A percentile compares a stretch with the other conserved stretches of the same genome.
phyloP scores from a whole-genome alignment of 2,888 invertebrate genomes.

The Unio delphinus region DNA sequence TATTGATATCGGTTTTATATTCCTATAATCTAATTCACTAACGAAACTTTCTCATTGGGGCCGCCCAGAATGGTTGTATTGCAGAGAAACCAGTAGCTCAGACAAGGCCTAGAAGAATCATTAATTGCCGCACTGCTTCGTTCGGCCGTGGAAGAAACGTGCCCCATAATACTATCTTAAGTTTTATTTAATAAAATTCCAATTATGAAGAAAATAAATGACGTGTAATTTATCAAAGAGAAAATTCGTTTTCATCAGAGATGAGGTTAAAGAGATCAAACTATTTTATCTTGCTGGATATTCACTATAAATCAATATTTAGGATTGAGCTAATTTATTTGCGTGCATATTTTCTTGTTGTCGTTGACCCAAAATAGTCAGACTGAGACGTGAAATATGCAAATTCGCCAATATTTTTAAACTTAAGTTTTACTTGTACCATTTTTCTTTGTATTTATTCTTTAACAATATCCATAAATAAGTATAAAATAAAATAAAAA shows the following conservation, averaged over 20 bases:
- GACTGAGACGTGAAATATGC: no score
- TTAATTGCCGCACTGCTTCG: conserved; percentile 3
- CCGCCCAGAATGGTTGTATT: conserved; percentile 4
- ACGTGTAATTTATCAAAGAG: conserved; percentile 61
- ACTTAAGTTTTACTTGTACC: no score
- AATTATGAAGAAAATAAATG: conserved; percentile 55
- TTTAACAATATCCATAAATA: no score
- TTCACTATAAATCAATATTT: no score
- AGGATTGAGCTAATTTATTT: no score
- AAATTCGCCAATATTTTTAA: no score
- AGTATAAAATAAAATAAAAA: no score
- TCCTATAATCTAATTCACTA: conserved; percentile 44
- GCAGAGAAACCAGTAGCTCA: neutral
- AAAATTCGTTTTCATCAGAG: conserved; percentile 29
- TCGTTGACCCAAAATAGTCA: no score
- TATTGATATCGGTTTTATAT: conserved; percentile 60
- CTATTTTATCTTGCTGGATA: conserved; percentile 28
- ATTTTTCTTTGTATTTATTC: no score
- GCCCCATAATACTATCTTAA: conserved; percentile 24
- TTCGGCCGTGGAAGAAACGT: conserved; percentile 13
- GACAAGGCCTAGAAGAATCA: conserved; percentile 4
- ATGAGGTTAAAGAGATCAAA: conserved; percentile 26
- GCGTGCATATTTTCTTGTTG: no score
- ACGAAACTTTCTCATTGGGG: conserved; percentile 33
- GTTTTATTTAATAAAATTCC: conserved; percentile 63